Base-by-base conservation (phyloP, 2,797 vertebrate species). In the Platalea minor region DNA sequence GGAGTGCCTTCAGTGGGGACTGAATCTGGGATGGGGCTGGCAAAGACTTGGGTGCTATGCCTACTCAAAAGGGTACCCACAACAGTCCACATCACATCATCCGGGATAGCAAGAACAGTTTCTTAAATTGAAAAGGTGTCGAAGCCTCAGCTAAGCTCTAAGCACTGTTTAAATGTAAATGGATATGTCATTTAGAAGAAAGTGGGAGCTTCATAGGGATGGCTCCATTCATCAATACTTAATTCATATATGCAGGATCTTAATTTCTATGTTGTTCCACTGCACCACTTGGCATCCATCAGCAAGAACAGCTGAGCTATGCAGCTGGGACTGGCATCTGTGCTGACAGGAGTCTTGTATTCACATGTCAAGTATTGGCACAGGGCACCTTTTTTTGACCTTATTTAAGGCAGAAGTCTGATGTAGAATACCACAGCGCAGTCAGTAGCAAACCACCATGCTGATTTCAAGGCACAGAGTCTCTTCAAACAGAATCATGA, bases 341-440 rank as follows among this genome's bases (percentile, higher is more conserved):
- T 70, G 68, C 81, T 95, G 86, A 95, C 68, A 94, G 81, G 63
- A 91, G 41, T 54, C 90, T 70, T 93, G 45, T 73, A 74, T 85
- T 84, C 56, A 41, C 56, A 77, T 51, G 89, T 92, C 60, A 92
- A 45, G 53, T 72, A 57, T 11, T 95, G 90, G 88, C 94, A 95
- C 37, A 46, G 37, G 70, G 18, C 26, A 89, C 1, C 4, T 29
- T n/a, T 86, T 85, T 74, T 78, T 92, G 80, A 87, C 91, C 92
- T 89, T 94, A 74, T 83, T 79, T 77, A 83, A 87, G 74, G 31
- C 56, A 91, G 43, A 88, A 57, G 13, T 54, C 68, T 87, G 20
- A 69, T 65, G 56, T 20, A 72, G 82, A 88, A 72, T 83, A 89
- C 26, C 29, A 41, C 77, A 77, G 26, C 1, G 1, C 29, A 73